Percentiles rank a stretch among this genome's conserved stretches.
Conservation (phyloP, 2,888 invertebrate species). For the Epirrita christyi region DNA sequence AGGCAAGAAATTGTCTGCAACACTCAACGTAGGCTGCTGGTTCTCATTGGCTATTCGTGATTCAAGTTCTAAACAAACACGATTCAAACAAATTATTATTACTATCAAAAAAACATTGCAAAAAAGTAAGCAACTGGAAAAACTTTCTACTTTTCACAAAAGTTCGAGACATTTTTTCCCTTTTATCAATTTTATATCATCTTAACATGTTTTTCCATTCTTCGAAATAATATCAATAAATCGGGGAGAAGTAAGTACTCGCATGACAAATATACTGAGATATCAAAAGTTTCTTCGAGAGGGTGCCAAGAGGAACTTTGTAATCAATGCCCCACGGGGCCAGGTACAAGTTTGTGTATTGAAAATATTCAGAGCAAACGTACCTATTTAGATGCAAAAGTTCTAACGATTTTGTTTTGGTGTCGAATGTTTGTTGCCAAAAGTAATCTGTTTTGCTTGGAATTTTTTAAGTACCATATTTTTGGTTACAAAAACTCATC, state of each 20-base stretch:
- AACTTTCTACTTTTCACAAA: conserved; percentile 11
- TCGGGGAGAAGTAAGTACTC: conserved; percentile 36
- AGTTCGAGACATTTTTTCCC: conserved; percentile 9
- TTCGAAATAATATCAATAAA: conserved; percentile 44
- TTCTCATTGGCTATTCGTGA: too few relatives aligned
- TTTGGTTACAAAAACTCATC: neutral
- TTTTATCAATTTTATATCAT: conserved; percentile 29
- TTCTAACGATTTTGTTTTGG: conserved; percentile 34
- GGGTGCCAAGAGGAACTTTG: conserved; percentile 44
- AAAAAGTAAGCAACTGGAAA: conserved; percentile 4
- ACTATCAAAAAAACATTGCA: neutral
- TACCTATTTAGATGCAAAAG: conserved; percentile 32
- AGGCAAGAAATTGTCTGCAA: conserved; percentile 34
- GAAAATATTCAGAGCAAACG: conserved; percentile 31
- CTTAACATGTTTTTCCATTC: conserved; percentile 40
- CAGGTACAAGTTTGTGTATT: conserved; percentile 37
- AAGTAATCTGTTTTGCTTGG: neutral
- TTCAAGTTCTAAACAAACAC: conserved; percentile 15
- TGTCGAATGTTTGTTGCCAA: conserved; percentile 21
- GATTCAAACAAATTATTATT: neutral
- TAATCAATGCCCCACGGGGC: conserved; percentile 43
- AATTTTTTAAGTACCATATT: neutral
- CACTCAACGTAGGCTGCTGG: conserved; percentile 25
- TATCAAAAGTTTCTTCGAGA: conserved; percentile 39
- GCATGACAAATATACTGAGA: conserved; percentile 43